Conservation (phyloP, 2,888 invertebrate genomes). For the Oithona nana region DNA sequence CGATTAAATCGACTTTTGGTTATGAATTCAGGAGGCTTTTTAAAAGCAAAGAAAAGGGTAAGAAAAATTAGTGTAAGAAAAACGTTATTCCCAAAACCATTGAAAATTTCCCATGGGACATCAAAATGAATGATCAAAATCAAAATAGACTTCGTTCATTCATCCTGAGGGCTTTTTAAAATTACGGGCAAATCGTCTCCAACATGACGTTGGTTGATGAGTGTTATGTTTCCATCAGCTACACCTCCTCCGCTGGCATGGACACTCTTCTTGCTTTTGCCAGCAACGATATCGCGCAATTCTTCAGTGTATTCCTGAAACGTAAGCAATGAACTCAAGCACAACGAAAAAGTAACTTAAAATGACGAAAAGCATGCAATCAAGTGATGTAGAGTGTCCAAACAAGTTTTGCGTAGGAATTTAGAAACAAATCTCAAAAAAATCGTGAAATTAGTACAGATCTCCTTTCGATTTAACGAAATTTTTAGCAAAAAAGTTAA, state of each 20-base stretch:
- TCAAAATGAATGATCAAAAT: too few species aligned
- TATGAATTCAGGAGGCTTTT: not conserved
- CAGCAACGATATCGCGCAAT: constrained; percentile 65
- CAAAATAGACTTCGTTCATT: too few species aligned
- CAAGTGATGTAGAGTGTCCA: too few species aligned
- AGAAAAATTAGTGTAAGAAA: not conserved
- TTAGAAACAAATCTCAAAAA: too few species aligned
- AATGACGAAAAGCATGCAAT: constrained; percentile 5
- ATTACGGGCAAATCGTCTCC: constrained; percentile 79
- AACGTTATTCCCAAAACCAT: not conserved
- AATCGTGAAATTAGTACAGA: too few species aligned
- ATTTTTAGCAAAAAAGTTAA: too few species aligned
- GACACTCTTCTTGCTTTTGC: constrained; percentile 79
- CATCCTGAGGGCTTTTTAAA: not conserved
- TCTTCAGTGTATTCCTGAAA: constrained; percentile 82
- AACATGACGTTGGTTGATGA: constrained; percentile 85
- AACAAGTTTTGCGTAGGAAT: too few species aligned
- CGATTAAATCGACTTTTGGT: not conserved
- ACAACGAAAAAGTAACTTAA: constrained; percentile 18
- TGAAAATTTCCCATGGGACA: too few species aligned
- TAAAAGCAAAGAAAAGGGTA: not conserved
- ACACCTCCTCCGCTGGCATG: constrained; percentile 44
- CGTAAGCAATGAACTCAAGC: not conserved
- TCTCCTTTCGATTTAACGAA: too few species aligned
- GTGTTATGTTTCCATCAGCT: constrained; percentile 75